Percentiles rank a stretch among this genome's conserved stretches.
Conservation (phyloP, 2,113 vertebrate species). For the Trichechus manatus region DNA sequence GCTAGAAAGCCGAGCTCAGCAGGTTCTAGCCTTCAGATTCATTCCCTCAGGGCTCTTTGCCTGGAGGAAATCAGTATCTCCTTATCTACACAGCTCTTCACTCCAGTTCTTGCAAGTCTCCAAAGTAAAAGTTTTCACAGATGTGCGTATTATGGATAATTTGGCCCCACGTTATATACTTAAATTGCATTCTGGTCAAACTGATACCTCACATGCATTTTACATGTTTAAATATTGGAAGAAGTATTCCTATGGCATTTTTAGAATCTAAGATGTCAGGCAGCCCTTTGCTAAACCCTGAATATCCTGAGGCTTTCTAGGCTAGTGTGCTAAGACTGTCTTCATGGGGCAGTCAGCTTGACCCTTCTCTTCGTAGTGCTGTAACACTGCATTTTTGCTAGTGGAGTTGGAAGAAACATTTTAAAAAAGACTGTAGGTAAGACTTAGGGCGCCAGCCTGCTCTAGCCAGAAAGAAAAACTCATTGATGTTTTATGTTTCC, state of each 20-base stretch:
- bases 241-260: neutral
- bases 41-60: neutral
- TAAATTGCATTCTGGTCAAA: constrained; percentile 17
- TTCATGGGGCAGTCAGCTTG: neutral
- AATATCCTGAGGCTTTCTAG: neutral
- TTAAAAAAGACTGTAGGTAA: neutral
- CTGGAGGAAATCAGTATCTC: neutral
- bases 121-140: constrained; percentile 4
- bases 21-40: constrained; percentile 35
- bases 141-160: neutral
- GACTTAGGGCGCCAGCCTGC: neutral
- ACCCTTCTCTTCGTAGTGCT: neutral
- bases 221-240: constrained; percentile 48
- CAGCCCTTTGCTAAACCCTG: neutral
- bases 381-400: neutral
- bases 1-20: constrained; percentile 33
- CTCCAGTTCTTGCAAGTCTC: constrained; percentile 24
- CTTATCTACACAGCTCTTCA: neutral
- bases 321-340: neutral
- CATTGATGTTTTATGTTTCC: neutral
- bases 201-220: neutral
- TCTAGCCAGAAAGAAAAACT: neutral
- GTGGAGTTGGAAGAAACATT: neutral
- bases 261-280: neutral
- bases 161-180: neutral